Percentiles rank a stretch among this genome's conserved stretches.
Evolutionary conservation across 2,113 vertebrate genomes (phyloP).

Genomic region (Rana temporaria): DNA sequence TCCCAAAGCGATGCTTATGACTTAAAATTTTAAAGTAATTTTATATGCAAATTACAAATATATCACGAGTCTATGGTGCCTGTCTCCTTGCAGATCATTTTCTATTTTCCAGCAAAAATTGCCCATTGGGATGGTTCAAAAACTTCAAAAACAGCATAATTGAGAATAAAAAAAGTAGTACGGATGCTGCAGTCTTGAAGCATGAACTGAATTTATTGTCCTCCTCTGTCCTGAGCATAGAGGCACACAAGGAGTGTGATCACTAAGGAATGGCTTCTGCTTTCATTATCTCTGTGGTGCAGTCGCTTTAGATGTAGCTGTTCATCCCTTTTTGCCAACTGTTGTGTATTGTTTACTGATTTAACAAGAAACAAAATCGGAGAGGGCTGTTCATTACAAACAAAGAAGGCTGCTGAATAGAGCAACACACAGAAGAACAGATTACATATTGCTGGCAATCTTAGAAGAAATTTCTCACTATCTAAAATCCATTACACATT

Average conservation of each 20-base stretch:
- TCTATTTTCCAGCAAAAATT: neutral
- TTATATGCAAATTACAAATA: too few species aligned
- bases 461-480: conserved; percentile 29
- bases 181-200: neutral
- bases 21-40: too few species aligned
- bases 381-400: conserved; percentile 50
- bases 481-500: conserved; percentile 22
- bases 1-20: too few species aligned
- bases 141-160: conserved; percentile 2
- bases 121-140: neutral
- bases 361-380: conserved; percentile 50
- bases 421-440: conserved; percentile 34
- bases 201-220: conserved; percentile 33
- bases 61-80: neutral
- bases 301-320: conserved; percentile 49
- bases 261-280: conserved; percentile 22
- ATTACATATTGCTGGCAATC: conserved; percentile 52
- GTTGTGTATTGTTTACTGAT: conserved; percentile 53
- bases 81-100: neutral
- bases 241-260: conserved; percentile 1
- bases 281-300: conserved; percentile 51
- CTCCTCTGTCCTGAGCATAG: neutral
- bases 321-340: conserved; percentile 49
- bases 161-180: neutral
- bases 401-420: conserved; percentile 44